Conservation (phyloP, 2,888 invertebrate genomes). For the Oithona nana region DNA sequence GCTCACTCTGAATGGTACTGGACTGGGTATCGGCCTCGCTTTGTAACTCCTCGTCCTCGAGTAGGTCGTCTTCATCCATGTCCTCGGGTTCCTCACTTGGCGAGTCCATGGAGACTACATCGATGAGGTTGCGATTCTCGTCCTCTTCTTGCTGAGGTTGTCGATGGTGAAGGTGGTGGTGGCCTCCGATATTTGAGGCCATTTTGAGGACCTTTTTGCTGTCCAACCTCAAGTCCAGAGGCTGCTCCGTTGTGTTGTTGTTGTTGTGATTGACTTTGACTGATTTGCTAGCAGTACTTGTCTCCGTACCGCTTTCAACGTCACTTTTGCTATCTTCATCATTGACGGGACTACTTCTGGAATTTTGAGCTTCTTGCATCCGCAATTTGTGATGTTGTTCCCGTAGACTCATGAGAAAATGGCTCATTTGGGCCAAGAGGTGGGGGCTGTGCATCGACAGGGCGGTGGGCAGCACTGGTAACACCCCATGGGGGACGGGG, state of each 20-base stretch:
- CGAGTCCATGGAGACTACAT: not conserved
- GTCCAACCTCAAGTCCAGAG: not conserved
- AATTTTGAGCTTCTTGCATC: not conserved
- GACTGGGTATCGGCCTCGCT: no score
- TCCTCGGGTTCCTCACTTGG: not conserved
- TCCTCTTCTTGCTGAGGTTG: not conserved
- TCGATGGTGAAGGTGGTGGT: not conserved
- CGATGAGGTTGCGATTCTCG: not conserved
- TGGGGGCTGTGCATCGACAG: not conserved
- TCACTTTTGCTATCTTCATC: no score
- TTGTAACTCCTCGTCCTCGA: not conserved
- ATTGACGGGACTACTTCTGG: not conserved
- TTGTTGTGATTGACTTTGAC: not conserved
- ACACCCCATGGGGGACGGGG: not conserved
- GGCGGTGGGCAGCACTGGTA: not conserved
- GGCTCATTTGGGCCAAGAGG: conserved; percentile 2
- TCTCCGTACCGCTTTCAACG: no score
- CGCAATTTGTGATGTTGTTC: not conserved
- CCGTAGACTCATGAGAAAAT: not conserved
- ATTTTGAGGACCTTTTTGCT: not conserved
- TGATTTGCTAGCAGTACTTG: no score
- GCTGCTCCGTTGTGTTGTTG: not conserved
- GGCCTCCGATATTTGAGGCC: not conserved
- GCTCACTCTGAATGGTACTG: not conserved
- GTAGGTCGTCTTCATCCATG: not conserved